Evolutionary conservation across 2,888 invertebrate species (phyloP).

Genomic region (Cotesia congregata): DNA sequence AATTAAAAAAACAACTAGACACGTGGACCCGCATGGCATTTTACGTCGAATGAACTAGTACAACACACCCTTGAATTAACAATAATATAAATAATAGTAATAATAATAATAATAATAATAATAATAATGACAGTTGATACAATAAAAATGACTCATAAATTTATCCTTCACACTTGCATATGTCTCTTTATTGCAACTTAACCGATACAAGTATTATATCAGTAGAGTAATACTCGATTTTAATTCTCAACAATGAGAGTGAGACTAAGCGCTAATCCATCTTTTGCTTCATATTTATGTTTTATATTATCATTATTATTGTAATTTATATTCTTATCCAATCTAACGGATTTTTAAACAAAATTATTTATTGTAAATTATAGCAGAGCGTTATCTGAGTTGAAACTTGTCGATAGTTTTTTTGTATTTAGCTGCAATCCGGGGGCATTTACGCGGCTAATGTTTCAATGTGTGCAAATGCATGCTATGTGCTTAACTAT

Average conservation of each 20-base stretch:
- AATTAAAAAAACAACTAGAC: background rate
- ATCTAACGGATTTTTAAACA: background rate
- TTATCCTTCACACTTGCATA: conserved; percentile 27
- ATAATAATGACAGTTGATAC: conserved; percentile 33
- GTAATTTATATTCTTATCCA: background rate
- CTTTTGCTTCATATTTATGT: background rate
- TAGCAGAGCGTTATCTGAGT: background rate
- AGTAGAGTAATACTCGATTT: background rate
- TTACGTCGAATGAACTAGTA: conserved; percentile 7
- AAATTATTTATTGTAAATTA: background rate
- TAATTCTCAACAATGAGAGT: background rate
- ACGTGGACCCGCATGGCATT: conserved; percentile 40
- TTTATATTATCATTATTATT: no score
- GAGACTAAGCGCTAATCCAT: background rate
- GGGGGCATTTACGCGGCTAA: conserved; percentile 28
- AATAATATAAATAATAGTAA: conserved; percentile 8
- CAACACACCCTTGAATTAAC: conserved; percentile 28
- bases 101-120: conserved; percentile 32
- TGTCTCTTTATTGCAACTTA: background rate
- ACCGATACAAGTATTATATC: background rate
- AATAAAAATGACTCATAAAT: conserved; percentile 35
- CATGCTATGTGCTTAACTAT: conserved; percentile 32
- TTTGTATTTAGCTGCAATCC: background rate
- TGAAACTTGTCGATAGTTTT: background rate
- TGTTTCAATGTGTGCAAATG: conserved; percentile 53